Base-by-base conservation (phyloP, 2,888 invertebrate genomes). In the Candidula unifasciata region DNA sequence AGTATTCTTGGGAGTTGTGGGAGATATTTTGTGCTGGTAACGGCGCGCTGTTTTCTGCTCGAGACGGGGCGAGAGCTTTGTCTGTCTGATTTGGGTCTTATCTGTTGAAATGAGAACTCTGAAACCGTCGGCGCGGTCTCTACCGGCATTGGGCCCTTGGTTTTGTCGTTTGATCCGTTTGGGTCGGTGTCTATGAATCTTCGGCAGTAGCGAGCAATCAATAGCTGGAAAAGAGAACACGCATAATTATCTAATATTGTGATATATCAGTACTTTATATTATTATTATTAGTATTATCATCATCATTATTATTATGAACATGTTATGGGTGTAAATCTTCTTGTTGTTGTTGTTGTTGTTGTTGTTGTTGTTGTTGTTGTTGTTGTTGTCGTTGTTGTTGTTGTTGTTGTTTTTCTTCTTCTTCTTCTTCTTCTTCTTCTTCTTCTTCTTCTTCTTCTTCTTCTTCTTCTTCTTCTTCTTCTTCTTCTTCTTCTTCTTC, bases 181-280 rank as follows among this genome's bases (percentile, higher is more conserved):
- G 44, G 69, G 24, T 84, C 82, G 0, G 37, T 54, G 79, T 87
- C 87, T 27, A 87, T 86, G 64, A 83, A 87, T 33, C 87, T 78
- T 21, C 86, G 77, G 30, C 87, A 87, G 79, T 87, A 87, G 13
- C 87, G 81, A 16, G 87, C 86, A 16, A 87, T 77, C 54, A 86
- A 37, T 24, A 87, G 27, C 87, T 87, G 86, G 16, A 24, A 24
- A 33, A 1, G 13, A 73, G 3, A 54, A 27, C 8, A 68, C 27
- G 8, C 6, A n/a, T 44, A 44, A 44, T 44, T 44, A 44, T 44
- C 6, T 13, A 44, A 44, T 44, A 44, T 44, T 10, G 6, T 44
- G 13, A 44, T 44, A 44, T 44, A 44, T 44, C 2, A 10, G 13
- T 13, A 10, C 6, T 13, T 44, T 10, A 6, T 44, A 44, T 13